These are phyloP conservation scores for Eupithecia vulgata DNA, from an alignment of 2,888 invertebrate species.

Conservation along the genomic window DNA sequence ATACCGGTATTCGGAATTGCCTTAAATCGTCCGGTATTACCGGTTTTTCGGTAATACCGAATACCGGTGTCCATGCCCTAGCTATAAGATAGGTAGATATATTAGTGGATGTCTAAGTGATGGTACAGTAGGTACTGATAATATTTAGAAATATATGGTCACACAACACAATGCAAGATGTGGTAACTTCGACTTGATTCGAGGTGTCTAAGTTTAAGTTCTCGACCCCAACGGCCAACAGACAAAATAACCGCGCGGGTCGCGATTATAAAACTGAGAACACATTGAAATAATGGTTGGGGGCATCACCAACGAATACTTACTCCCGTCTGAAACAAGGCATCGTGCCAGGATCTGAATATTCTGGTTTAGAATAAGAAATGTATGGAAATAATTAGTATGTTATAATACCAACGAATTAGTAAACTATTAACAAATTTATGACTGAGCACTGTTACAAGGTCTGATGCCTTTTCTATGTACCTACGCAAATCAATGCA, in stretches of 20 bases:
- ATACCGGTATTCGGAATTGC: too few relatives aligned
- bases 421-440: background rate
- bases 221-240: background rate
- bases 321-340: background rate
- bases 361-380: background rate
- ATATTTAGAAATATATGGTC: background rate
- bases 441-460: background rate
- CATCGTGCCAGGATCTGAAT: background rate
- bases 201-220: background rate
- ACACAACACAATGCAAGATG: background rate
- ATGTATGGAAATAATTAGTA: background rate
- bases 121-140: conserved; percentile 1
- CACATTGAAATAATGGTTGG: background rate
- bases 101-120: background rate
- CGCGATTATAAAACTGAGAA: background rate
- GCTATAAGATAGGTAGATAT: background rate
- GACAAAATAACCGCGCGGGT: background rate
- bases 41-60: too few relatives aligned
- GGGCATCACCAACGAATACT: background rate
- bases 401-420: background rate
- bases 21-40: too few relatives aligned
- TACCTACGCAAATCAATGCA: background rate
- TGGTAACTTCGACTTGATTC: background rate
- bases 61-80: too few relatives aligned
- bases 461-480: background rate